Evolutionary conservation across 2,113 vertebrate species (phyloP), one percentile per base, ranked within the genome.

Genomic region (Piprites chloris): DNA sequence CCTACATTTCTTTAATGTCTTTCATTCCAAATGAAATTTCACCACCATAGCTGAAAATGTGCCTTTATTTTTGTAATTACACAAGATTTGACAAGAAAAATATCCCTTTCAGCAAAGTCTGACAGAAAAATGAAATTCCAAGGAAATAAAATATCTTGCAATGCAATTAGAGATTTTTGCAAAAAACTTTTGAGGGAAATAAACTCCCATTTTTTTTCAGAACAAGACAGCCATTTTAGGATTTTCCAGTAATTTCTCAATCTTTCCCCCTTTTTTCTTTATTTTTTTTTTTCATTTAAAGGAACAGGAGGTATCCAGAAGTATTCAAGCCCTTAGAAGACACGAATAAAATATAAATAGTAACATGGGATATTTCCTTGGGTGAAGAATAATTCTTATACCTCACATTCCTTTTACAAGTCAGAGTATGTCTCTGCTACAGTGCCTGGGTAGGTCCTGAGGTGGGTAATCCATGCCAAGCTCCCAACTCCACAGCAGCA

Each of bases 41-140:
- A 75, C 75, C 76, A 90, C 37, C 61, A 56, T 53, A 65, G 74
- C 33, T 56, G 61, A 80, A 94, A 95, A 94, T 90, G n/a, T 90
- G 47, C 24, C 18, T 59, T 62, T 62, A 63, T 72, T 91, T 87
- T 85, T 50, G 47, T 68, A 93, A 83, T 94, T 95, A 61, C 46
- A 81, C 59, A 75, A 86, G 79, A 94, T 93, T 96, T 96, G 95
- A 97, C 95, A 95, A 95, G 95, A 97, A 96, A 97, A 97, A 88
- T 96, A 96, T 87, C 93, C 93, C 93, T 96, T 97, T 90, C 72
- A 69, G 72, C 67, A 37, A 81, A 86, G 69, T 53, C 68, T 97
- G 95, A 86, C 79, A 94, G 90, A 93, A 94, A 86, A 96, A 85
- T 71, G 85, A 92, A 96, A 95, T 94, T 95, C 81, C 52, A 92